phyloP scores from a whole-genome alignment of 2,797 vertebrate species.

The Varecia variegata region DNA sequence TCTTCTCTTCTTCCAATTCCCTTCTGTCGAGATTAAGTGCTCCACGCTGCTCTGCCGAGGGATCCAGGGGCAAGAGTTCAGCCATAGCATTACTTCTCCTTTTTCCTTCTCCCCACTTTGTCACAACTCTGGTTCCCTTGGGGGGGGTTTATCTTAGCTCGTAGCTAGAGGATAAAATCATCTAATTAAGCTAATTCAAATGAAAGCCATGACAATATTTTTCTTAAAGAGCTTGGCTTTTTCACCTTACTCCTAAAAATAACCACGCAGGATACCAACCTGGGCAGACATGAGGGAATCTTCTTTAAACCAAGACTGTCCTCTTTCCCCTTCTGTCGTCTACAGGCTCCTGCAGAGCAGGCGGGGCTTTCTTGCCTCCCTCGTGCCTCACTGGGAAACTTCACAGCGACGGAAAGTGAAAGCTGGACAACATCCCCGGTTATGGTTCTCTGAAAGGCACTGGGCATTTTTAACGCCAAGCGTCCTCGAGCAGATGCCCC shows the following conservation, averaged over 20 bases:
- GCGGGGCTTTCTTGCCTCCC: background rate
- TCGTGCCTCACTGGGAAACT: background rate
- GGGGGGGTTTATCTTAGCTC: background rate
- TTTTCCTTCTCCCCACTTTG: background rate
- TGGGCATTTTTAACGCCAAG: background rate
- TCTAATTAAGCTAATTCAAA: conserved; percentile 59
- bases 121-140: background rate
- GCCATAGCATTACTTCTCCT: background rate
- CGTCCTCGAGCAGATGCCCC: background rate
- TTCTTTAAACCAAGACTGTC: background rate
- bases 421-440: background rate
- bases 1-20: background rate
- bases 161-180: conserved; percentile 6
- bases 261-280: background rate
- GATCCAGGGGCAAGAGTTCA: background rate
- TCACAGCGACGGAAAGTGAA: background rate
- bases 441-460: background rate
- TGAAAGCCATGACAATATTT: conserved; percentile 2
- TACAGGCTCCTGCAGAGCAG: background rate
- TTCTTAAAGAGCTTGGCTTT: conserved; percentile 7
- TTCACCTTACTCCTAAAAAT: conserved; percentile 18
- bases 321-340: too few relatives aligned
- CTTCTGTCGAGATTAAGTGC: background rate
- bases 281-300: background rate
- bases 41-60: background rate